Evolutionary conservation across 2,888 invertebrate genomes (phyloP), one percentile per base, ranked within the genome.

Genomic region (Pyrrhosoma nymphula): DNA sequence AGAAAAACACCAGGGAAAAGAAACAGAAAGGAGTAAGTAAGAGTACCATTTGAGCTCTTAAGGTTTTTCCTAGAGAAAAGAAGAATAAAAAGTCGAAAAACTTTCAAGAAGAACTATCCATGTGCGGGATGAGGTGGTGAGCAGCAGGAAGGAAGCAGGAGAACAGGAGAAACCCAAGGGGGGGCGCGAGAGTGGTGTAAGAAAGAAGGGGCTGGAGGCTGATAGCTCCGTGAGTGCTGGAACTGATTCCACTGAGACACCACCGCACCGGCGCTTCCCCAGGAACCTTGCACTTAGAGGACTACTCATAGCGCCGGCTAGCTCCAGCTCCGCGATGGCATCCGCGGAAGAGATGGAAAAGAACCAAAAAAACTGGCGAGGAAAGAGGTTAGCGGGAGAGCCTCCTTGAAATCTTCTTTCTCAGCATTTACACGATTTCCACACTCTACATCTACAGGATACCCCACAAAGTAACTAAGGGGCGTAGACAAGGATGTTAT

Each of bases 41-140:
- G 82, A 82, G 30, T 18, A 82, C 82, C 82, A 82, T 82, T 82
- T 82, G 82, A 8, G 82, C 82, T 82, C 35, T 82, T 82, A 82
- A 82, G 82, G 82, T 35, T 35, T 26, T 82, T 82, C 82, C 82
- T 14, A 14, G 30, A 16, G 35, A 30, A 69, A 69, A 69, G n/a
- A 69, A 47, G 60, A 69, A 26, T 6, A 26, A 69, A 69, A 8
- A 0, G 26, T 26, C 82, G 35, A 35, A 26, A 35, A 82, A 82
- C 30, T 82, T 82, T 82, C 30, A 82, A 18, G 26, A 18, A 35
- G 82, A 82, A 35, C 69, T 26, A 69, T 82, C 35, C 82, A 14
- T n/a, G 23, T 35, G 35, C 47, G 8, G 8, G 47, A 4, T 47
- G 47, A 8, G 35, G 82, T 4, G 69, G 10, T n/a, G n/a, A 10